Base-by-base conservation (phyloP, 2,113 vertebrate species). In the Tonatia bakeri region DNA sequence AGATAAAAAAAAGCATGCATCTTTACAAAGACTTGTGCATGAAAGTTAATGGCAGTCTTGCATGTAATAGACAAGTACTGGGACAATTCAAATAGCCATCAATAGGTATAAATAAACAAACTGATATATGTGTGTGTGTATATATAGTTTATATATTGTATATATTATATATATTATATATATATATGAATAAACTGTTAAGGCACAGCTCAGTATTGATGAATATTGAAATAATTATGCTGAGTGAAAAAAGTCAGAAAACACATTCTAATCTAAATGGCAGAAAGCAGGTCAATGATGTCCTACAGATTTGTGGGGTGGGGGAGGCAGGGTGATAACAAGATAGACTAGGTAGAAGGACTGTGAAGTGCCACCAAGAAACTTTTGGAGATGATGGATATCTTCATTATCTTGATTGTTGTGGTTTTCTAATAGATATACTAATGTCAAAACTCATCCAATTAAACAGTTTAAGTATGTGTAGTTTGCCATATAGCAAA, bases 301-400 rank as follows among this genome's bases (percentile, higher is more conserved):
- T 20, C 13, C 33, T 80, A 1, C 3, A 40, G 22, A 28, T 73
- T 83, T 59, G 28, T 73, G 45, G 33, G 17, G 10, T 16, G 31
- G 5, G 26, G 22, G 2, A 1, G 31, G 31, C 2, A 1, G 22
- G 22, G 6, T 15, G 28, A 61, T 1, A 36, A 10, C 6, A 69
- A 76, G 38, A 47, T 12, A 73, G 6, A 5, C 19, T 43, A 20
- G 17, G 6, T 24, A 5, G 28, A 36, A 13, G 9, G 3, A 19
- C 75, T 28, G 12, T 40, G 33, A 50, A 80, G 43, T 22, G 33
- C 17, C 24, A 31, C 8, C 38, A 64, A 56, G 19, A 64, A 80
- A 33, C 7, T 67, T 79, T 19, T n/a, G 31, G 14, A 59, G 20
- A 5, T 64, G 38, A 43, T 12, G 17, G 36, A 26, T 56, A 70